Evolutionary conservation across 2,113 vertebrate genomes (phyloP).

Genomic region (Pyxicephalus adspersus): DNA sequence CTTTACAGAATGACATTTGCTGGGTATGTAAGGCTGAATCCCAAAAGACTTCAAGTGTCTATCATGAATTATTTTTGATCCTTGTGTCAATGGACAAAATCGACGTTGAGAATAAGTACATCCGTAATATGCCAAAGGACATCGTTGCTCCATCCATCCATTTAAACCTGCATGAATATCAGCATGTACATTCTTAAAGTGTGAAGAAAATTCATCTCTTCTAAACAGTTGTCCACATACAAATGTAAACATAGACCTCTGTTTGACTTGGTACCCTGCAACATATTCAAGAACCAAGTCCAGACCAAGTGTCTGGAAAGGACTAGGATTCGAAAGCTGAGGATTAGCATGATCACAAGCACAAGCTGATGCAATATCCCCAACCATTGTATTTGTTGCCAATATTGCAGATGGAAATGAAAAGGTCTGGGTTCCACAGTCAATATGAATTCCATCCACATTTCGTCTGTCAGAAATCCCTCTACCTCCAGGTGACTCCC

Average conservation of each 20-base stretch:
- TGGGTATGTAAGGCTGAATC: constrained; percentile 81
- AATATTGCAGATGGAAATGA: constrained; percentile 93
- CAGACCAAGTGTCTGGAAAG: constrained; percentile 90
- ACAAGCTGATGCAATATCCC: constrained; percentile 94
- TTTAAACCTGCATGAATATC: constrained; percentile 97
- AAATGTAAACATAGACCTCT: constrained; percentile 97
- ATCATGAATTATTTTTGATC: constrained; percentile 90
- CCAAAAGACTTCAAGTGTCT: constrained; percentile 90
- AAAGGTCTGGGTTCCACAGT: constrained; percentile 96
- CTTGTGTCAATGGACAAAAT: constrained; percentile 86
- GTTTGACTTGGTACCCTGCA: constrained; percentile 96
- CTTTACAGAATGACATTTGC: constrained; percentile 70
- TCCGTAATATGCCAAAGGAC: constrained; percentile 95
- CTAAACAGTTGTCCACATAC: constrained; percentile 95
- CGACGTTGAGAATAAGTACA: constrained; percentile 94
- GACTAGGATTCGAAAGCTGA: constrained; percentile 93
- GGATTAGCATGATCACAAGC: constrained; percentile 95
- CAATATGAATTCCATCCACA: constrained; percentile 81
- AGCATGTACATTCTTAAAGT: constrained; percentile 96
- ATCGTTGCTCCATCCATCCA: constrained; percentile 97
- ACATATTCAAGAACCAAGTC: constrained; percentile 92
- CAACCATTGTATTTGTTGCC: constrained; percentile 95
- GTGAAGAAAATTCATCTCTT: constrained; percentile 93
- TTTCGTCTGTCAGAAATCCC: constrained; percentile 90
- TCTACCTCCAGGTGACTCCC: constrained; percentile 90